Evolutionary conservation across 1,140 invertebrate genomes (phyloP).

Genomic region (Meloidogyne exigua): DNA sequence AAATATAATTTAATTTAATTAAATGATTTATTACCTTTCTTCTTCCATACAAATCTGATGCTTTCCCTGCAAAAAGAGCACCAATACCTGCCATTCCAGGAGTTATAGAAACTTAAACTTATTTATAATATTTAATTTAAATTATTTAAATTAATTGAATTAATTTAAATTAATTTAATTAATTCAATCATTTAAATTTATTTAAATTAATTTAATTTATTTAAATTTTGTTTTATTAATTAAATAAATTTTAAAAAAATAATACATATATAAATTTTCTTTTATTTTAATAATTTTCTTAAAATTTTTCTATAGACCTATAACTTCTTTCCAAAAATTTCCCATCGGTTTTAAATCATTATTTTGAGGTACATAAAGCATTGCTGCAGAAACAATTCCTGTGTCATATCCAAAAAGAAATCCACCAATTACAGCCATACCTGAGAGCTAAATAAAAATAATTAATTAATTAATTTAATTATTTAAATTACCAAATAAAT

Average conservation of each 20-base stretch:
- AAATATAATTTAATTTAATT: background rate
- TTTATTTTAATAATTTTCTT: constrained; percentile 3
- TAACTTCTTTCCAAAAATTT: constrained; percentile 43
- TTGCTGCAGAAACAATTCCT: constrained; percentile 71
- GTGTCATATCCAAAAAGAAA: constrained; percentile 74
- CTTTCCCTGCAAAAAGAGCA: constrained; percentile 67
- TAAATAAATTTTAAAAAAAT: too few relatives aligned
- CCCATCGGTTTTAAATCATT: constrained; percentile 37
- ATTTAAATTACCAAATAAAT: constrained; percentile 64
- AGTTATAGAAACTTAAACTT: constrained; percentile 48
- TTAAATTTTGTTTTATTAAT: too few relatives aligned
- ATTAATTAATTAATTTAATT: background rate
- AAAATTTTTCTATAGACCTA: constrained; percentile 9
- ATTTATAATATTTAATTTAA: background rate
- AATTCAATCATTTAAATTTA: too few relatives aligned
- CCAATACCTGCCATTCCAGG: constrained; percentile 68
- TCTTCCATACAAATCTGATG: constrained; percentile 68
- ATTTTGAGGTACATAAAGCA: constrained; percentile 67
- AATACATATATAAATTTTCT: too few relatives aligned
- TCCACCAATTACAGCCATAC: constrained; percentile 69
- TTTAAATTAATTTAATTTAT: too few relatives aligned
- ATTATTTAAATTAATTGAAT: background rate
- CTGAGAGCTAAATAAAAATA: constrained; percentile 62
- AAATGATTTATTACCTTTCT: constrained; percentile 58
- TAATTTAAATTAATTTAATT: too few relatives aligned